Percentiles rank a stretch among this genome's conserved stretches.
phyloP scores from a whole-genome alignment of 1,140 invertebrate species.

The Probaryconus sp. region DNA sequence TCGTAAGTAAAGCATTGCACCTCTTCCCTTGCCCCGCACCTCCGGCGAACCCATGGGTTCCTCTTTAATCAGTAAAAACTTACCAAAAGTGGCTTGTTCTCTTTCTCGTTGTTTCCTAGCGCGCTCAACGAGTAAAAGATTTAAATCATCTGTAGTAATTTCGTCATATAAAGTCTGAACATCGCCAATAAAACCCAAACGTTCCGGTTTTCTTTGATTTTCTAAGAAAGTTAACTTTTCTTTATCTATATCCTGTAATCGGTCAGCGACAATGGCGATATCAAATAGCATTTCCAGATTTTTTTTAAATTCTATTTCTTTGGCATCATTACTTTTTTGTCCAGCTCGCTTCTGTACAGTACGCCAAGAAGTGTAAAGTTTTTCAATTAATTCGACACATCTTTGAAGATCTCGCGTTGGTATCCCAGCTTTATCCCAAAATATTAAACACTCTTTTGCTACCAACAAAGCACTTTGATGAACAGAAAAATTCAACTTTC shows the following conservation, averaged over 20 bases:
- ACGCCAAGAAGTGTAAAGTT: constrained; percentile 9
- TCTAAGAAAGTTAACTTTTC: constrained; percentile 24
- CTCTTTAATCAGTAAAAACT: no score
- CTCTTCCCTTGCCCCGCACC: no score
- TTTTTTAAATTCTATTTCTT: not conserved
- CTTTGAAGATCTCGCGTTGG: no score
- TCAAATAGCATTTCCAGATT: no score
- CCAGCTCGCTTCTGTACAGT: no score
- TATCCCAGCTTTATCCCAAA: no score
- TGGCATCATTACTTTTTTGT: constrained; percentile 7
- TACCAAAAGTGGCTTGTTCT: no score
- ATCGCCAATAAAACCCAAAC: constrained; percentile 17
- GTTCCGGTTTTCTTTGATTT: constrained; percentile 23
- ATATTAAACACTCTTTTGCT: no score
- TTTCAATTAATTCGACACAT: not conserved
- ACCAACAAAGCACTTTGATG: constrained; percentile 6
- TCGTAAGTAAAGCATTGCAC: no score
- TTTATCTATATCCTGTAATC: not conserved
- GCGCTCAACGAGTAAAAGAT: not conserved
- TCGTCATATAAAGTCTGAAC: constrained; percentile 1
- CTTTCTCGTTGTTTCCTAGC: constrained; percentile 5
- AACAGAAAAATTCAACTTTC: not conserved
- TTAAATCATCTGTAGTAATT: not conserved
- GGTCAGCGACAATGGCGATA: constrained; percentile 5
- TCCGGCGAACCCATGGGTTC: no score